Conservation (phyloP, 2,113 vertebrate species). For the Xerus inauris region DNA sequence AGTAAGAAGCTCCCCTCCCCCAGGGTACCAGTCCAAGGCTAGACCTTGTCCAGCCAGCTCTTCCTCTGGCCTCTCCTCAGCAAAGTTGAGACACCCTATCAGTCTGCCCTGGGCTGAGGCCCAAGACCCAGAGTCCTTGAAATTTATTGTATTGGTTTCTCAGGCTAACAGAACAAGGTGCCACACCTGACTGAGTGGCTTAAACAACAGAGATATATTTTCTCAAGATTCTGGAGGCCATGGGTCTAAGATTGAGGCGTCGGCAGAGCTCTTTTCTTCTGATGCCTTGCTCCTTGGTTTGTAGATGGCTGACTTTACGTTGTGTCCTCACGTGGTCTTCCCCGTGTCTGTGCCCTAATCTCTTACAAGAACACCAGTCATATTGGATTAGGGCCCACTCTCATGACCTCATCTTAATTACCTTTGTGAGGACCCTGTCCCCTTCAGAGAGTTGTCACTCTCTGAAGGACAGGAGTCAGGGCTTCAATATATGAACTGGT, state of each 20-base stretch:
- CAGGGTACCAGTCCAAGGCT: not conserved
- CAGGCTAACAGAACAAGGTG: not conserved
- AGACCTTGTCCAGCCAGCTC: not conserved
- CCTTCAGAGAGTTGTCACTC: not conserved
- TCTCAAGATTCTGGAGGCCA: not conserved
- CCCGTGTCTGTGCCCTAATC: too few relatives aligned
- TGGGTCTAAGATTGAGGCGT: not conserved
- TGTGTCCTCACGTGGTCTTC: fast-evolving
- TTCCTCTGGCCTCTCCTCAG: not conserved
- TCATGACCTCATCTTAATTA: not conserved
- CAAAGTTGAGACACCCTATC: not conserved
- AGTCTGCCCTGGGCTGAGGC: not conserved
- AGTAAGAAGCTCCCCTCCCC: not conserved
- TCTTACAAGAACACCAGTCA: not conserved
- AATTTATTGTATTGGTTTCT: not conserved
- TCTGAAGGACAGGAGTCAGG: not conserved
- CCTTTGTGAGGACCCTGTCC: not conserved
- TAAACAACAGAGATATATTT: not conserved
- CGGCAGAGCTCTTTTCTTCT: fast-evolving
- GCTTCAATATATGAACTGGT: not conserved
- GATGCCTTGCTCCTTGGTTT: not conserved
- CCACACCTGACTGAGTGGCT: too few relatives aligned
- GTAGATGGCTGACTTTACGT: fast-evolving
- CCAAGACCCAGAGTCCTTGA: not conserved
- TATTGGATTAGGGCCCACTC: not conserved